Evolutionary conservation across 2,113 vertebrate species (phyloP).

Genomic region (Nerophis ophidion): DNA sequence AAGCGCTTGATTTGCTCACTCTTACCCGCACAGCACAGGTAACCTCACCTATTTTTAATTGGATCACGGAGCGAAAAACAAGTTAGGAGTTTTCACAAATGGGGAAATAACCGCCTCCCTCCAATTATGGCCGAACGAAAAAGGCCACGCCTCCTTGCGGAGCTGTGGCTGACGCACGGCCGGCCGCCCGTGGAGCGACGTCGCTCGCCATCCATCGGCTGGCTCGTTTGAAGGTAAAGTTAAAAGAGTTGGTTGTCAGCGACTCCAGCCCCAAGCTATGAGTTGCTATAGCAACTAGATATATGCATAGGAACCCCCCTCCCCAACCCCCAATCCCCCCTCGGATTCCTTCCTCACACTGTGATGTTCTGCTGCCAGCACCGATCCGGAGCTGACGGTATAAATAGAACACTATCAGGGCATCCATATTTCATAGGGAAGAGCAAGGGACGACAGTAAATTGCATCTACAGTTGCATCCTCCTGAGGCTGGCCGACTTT

Average conservation of each 20-base stretch:
- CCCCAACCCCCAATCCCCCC: constrained; percentile 22
- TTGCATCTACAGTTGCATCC: constrained; percentile 26
- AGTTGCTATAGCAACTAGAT: constrained; percentile 72
- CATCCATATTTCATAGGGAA: constrained; percentile 64
- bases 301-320: constrained; percentile 53
- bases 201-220: constrained; percentile 25
- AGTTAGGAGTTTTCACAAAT: too few species aligned
- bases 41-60: too few species aligned
- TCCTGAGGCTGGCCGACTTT: constrained; percentile 23
- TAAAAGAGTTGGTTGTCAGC: constrained; percentile 56
- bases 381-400: constrained; percentile 59
- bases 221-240: constrained; percentile 46
- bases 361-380: constrained; percentile 66
- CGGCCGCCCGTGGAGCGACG: too few species aligned
- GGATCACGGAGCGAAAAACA: too few species aligned
- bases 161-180: too few species aligned
- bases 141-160: too few species aligned
- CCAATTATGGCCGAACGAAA: too few species aligned
- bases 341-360: constrained; percentile 56
- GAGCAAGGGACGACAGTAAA: constrained; percentile 20
- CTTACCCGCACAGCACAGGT: too few species aligned
- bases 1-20: too few species aligned
- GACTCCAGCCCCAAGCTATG: constrained; percentile 55
- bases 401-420: constrained; percentile 68
- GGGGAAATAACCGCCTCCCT: too few species aligned